Evolutionary conservation across 2,113 vertebrate genomes (phyloP).

Genomic region (Montifringilla adamsi): DNA sequence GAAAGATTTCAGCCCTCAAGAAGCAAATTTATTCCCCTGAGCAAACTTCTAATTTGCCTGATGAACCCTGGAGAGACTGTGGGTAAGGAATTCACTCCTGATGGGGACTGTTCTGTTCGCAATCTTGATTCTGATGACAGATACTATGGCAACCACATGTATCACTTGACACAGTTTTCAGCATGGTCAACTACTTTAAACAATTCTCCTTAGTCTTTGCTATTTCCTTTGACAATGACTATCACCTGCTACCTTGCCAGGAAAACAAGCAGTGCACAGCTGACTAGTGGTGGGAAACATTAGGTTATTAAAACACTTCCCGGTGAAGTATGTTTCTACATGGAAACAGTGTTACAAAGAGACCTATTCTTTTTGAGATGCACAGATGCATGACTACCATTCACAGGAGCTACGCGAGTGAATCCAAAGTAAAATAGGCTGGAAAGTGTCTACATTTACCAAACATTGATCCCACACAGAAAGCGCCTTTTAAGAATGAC

Average conservation of each 20-base stretch:
- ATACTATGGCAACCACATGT: not conserved
- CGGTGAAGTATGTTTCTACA: not conserved
- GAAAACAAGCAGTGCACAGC: not conserved
- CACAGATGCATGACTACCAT: constrained; percentile 12
- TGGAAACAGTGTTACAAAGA: not conserved
- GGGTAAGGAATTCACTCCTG: not conserved
- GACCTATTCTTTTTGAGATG: constrained; percentile 2
- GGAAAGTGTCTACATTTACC: not conserved
- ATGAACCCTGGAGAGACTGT: not conserved
- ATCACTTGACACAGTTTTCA: not conserved
- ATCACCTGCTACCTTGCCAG: not conserved
- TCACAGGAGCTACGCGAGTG: not conserved
- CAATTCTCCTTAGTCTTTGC: not conserved
- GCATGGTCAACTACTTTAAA: not conserved
- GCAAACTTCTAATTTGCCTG: not conserved
- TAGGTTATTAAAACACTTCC: not conserved
- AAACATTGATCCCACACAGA: not conserved
- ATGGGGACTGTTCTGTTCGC: not conserved
- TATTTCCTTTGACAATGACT: not conserved
- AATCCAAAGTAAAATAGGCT: constrained; percentile 29
- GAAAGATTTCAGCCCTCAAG: not conserved
- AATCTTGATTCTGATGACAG: not conserved
- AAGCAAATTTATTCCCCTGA: not conserved
- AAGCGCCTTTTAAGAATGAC: not conserved
- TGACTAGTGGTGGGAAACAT: not conserved